phyloP scores from a whole-genome alignment of 2,888 invertebrate genomes.

The Dolichomitus sp. region DNA sequence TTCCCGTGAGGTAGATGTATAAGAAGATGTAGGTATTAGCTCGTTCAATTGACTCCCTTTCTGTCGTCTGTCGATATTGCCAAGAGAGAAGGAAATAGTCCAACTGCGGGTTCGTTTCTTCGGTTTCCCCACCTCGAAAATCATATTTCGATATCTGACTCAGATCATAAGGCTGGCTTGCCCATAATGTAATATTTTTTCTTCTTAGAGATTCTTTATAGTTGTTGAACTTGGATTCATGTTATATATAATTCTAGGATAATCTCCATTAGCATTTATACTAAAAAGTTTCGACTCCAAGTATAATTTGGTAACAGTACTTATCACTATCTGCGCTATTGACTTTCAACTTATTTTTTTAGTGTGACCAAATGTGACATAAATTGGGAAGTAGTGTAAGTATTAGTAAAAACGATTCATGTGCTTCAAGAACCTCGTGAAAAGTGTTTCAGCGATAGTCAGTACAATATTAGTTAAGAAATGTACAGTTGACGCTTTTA shows the following conservation, averaged over 20 bases:
- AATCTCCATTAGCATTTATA: neutral
- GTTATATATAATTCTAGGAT: neutral
- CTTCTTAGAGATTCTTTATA: neutral
- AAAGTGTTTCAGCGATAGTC: no score
- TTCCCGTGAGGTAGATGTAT: conserved; percentile 55
- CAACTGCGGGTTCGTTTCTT: neutral
- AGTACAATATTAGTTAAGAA: neutral
- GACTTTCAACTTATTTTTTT: neutral
- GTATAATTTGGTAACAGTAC: neutral
- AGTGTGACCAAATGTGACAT: neutral
- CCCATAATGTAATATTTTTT: neutral
- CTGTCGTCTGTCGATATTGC: conserved; percentile 61
- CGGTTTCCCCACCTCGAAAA: neutral
- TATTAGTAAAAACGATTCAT: no score
- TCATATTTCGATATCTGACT: conserved; percentile 13
- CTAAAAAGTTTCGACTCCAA: no score
- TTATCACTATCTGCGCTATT: neutral
- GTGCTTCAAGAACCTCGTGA: no score
- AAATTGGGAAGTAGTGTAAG: neutral
- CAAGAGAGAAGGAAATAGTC: conserved; percentile 24
- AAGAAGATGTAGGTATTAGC: conserved; percentile 73
- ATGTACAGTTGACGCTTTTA: neutral
- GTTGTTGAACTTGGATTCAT: neutral
- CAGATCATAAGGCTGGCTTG: neutral
- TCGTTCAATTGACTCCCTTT: conserved; percentile 71